phyloP scores from a whole-genome alignment of 1,140 invertebrate genomes.

The Ips nitidus region DNA sequence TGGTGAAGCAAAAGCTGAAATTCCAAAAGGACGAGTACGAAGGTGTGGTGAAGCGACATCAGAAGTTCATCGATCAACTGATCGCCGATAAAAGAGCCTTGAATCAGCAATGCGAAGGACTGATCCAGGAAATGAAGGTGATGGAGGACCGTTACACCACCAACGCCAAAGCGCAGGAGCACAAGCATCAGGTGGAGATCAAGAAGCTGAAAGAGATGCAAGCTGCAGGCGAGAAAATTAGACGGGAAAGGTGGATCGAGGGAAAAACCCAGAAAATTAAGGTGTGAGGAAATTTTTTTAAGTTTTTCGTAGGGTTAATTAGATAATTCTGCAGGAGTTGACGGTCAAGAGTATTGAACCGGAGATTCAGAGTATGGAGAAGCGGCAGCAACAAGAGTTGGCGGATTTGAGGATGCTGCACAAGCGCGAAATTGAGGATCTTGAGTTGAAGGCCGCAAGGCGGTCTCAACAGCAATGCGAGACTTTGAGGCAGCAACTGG shows the following conservation, averaged over 20 bases:
- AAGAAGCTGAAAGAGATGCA: slow-evolving; percentile 65
- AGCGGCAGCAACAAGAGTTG: slow-evolving; percentile 62
- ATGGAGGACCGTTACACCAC: slow-evolving; percentile 56
- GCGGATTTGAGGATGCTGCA: slow-evolving; percentile 61
- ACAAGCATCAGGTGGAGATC: slow-evolving; percentile 65
- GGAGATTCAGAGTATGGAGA: slow-evolving; percentile 67
- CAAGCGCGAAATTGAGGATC: slow-evolving; percentile 61
- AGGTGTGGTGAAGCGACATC: slow-evolving; percentile 62
- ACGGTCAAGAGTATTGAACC: slow-evolving; percentile 74
- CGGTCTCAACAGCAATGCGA: slow-evolving; percentile 58
- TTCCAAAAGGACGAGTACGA: slow-evolving; percentile 68
- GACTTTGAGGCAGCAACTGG: slow-evolving; percentile 55
- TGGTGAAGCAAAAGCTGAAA: slow-evolving; percentile 52
- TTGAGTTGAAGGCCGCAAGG: slow-evolving; percentile 58
- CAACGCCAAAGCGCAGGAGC: slow-evolving; percentile 60
- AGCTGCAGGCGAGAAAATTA: slow-evolving; percentile 65
- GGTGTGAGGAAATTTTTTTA: slow-evolving; percentile 40
- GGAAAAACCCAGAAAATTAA: slow-evolving; percentile 72
- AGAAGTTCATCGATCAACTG: slow-evolving; percentile 70
- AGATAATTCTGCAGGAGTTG: slow-evolving; percentile 57
- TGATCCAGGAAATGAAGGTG: slow-evolving; percentile 60
- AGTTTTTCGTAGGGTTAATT: background rate
- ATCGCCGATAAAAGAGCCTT: slow-evolving; percentile 67
- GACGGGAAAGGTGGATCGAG: slow-evolving; percentile 68
- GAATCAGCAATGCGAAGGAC: slow-evolving; percentile 65